Base-by-base conservation (phyloP, 2,888 invertebrate genomes). In the Microplitis deprimator region DNA sequence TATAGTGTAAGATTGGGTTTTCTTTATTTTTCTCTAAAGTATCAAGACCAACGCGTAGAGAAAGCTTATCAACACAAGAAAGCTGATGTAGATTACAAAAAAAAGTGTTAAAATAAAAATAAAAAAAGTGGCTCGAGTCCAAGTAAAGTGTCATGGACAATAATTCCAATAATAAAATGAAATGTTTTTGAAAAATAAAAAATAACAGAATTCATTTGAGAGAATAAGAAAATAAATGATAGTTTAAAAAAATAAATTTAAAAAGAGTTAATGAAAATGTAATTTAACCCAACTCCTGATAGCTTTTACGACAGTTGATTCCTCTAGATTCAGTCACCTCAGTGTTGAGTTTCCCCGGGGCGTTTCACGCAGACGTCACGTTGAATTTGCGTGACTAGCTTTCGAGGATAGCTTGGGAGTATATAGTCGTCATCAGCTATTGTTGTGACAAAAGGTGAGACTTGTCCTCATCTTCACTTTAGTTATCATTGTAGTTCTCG, bases 321-420 rank as follows among this genome's bases (percentile, higher is more conserved):
- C 16, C 62, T 62, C 62, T 62, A 62, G 8, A 50, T 50, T 50
- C 50, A 50, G 50, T 50, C 50, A 13, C 8, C 10, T 50, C 13
- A 7, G 50, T 71, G 61, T 71, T 71, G 62, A 61, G 17, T 50
- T 10, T 50, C 64, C 65, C 62, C 4, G 10, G 64, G 64, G 50
- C 39, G 40, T 73, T 73, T 39, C 16, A 65, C 29, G 20, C 60
- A 68, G 62, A 13, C 64, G 78, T 81, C 81, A 81, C 80, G 80
- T 80, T 78, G 69, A 73, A 65, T 72, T 69, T 76, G 79, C 81
- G 79, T 81, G 81, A 81, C 81, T 78, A 39, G 80, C 76, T 74
- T 73, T 68, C 64, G 29, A 61, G 13, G 50, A 50, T 8, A 50
- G 50, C 50, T 29, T 4, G 29, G 6, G 50, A 50, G 50, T 13